These are phyloP conservation scores for Phaonia tiefii DNA, from an alignment of 2,888 invertebrate genomes.

Conservation along the genomic window DNA sequence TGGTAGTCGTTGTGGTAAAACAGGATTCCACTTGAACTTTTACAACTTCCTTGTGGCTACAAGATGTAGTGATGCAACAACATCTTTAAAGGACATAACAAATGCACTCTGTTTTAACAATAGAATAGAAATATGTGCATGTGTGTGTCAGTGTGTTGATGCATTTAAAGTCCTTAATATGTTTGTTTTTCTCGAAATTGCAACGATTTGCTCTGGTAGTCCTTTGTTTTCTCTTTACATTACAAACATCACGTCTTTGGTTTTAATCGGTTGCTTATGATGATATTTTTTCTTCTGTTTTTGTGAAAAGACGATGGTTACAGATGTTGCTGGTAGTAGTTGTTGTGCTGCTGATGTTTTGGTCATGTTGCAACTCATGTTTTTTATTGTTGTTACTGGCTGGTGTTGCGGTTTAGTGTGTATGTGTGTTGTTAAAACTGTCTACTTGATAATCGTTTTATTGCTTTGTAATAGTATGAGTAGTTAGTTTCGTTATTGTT, in stretches of 20 bases:
- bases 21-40: slow-evolving; percentile 65
- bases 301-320: not conserved
- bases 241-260: slow-evolving; percentile 55
- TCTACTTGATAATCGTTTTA: slow-evolving; percentile 24
- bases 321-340: slow-evolving; percentile 5
- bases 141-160: slow-evolving; percentile 7
- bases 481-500: not conserved
- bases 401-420: too few species aligned
- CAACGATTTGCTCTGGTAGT: slow-evolving; percentile 7
- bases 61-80: not conserved
- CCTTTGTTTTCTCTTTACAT: slow-evolving; percentile 33
- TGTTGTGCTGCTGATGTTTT: not conserved
- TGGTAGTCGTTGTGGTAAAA: not conserved
- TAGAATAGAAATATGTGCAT: slow-evolving; percentile 32
- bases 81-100: slow-evolving; percentile 27
- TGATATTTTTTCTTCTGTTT: slow-evolving; percentile 41
- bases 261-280: slow-evolving; percentile 65
- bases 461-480: slow-evolving; percentile 8
- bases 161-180: slow-evolving; percentile 35
- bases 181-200: slow-evolving; percentile 10
- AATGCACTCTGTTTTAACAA: slow-evolving; percentile 2
- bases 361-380: not conserved
- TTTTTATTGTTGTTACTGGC: slow-evolving; percentile 8
- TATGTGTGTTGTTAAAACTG: slow-evolving; percentile 17
- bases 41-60: slow-evolving; percentile 64